Evolutionary conservation across 2,888 invertebrate genomes (phyloP).

Genomic region (Tetheella fluctuosa): DNA sequence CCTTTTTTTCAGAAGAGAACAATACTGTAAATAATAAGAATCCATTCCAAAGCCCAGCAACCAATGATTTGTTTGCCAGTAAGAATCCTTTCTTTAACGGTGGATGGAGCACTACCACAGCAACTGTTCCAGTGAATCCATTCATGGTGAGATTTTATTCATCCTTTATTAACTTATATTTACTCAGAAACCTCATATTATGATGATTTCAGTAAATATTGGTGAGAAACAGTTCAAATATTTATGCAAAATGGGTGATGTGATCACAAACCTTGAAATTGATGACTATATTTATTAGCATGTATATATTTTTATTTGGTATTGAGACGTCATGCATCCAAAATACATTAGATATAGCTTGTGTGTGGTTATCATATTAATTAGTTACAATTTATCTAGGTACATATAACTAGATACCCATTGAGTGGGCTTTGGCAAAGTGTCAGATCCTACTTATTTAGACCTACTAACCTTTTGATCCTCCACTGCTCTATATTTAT

Average conservation of each 20-base stretch:
- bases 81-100: conserved; percentile 79
- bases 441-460: conserved; percentile 24
- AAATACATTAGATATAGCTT: conserved; percentile 17
- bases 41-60: conserved; percentile 77
- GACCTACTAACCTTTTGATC: conserved; percentile 46
- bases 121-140: conserved; percentile 69
- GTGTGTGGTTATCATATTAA: conserved; percentile 3
- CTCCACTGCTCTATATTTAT: conserved; percentile 31
- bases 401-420: conserved; percentile 17
- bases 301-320: conserved; percentile 30
- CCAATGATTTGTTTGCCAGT: conserved; percentile 72
- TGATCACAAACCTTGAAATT: conserved; percentile 26
- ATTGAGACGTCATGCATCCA: conserved; percentile 25
- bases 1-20: conserved; percentile 65
- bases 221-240: not conserved
- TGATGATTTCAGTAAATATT: not conserved
- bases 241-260: too few species aligned
- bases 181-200: not conserved
- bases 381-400: not conserved
- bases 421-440: conserved; percentile 33
- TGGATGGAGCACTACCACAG: conserved; percentile 64
- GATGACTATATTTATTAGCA: conserved; percentile 31
- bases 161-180: not conserved
- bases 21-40: conserved; percentile 68
- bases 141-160: conserved; percentile 67